Base-by-base conservation (phyloP, 2,888 invertebrate species). In the Temnothorax ravouxi region DNA sequence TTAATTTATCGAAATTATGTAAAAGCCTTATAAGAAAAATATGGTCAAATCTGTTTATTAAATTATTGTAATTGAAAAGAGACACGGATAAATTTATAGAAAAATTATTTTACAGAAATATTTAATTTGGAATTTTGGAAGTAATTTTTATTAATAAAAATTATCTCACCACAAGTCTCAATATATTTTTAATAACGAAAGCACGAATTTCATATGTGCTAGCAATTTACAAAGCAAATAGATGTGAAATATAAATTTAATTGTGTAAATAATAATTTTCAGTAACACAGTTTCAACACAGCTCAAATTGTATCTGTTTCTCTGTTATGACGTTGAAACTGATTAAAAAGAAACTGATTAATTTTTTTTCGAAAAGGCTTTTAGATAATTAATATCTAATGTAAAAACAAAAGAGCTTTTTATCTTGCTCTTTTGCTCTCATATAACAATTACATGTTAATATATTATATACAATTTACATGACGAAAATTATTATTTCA, bases 191-290 rank as follows among this genome's bases (percentile, higher is more conserved):
- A 71, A 54, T 52, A 15, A 38, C 5, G 21, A 71, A 38, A 71
- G 1, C 15, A 38, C 21, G 1, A 71, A 15, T 15, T 67, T 59
- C 0, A 2, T 18, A 18, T 8, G n/a, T 52, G 15, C 1, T 21
- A 52, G 4, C 52, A 71, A 21, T 47, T 15, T 47, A n/a, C 2
- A 29, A 52, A 52, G n/a, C 15, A 34, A 52, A 52, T 71, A 69
- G n/a, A 71, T 8, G 3, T n/a, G n/a, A 47, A 18, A 50, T 71
- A 52, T 69, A 47, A 18, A 71, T 69, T 34, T 69, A 34, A 52
- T 71, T 71, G 21, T 34, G n/a, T 9, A 9, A 34, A 21, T 54
- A 54, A 52, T 21, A 50, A 29, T 52, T 69, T 50, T 71, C 8
- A 52, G 6, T 34, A 47, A 34, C 6, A 38, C 21, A 64, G 11